Conservation (phyloP, 2,113 vertebrate species). For the Grammomys dolichurus region DNA sequence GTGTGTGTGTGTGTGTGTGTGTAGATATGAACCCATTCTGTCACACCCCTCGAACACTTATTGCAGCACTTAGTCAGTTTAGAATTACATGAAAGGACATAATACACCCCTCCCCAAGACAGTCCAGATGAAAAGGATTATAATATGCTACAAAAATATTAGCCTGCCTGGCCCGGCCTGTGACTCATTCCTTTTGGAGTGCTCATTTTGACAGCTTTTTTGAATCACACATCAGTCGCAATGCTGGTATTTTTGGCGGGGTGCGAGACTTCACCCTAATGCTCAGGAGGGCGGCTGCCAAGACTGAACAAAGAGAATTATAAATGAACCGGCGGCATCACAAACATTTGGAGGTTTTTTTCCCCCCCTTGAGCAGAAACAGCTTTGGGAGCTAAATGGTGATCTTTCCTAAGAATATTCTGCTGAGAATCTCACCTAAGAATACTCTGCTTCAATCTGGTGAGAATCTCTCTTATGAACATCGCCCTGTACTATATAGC, state of each 20-base stretch:
- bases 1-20: background rate
- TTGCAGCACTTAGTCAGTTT: slow-evolving; percentile 64
- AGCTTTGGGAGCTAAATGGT: slow-evolving; percentile 34
- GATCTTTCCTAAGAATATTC: slow-evolving; percentile 35
- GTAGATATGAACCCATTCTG: slow-evolving; percentile 82
- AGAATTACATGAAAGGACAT: slow-evolving; percentile 76
- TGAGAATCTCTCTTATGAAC: background rate
- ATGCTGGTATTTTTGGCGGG: slow-evolving; percentile 72
- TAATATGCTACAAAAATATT: slow-evolving; percentile 75
- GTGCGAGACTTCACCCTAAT: slow-evolving; percentile 68
- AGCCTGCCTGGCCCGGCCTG: slow-evolving; percentile 55
- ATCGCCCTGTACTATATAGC: background rate
- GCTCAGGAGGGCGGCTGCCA: slow-evolving; percentile 54
- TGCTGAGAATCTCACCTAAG: background rate
- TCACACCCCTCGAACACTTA: slow-evolving; percentile 75
- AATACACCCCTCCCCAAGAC: slow-evolving; percentile 72
- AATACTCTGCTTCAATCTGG: slow-evolving; percentile 1
- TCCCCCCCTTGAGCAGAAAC: slow-evolving; percentile 27
- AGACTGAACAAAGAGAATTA: slow-evolving; percentile 74
- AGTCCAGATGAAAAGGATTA: slow-evolving; percentile 80
- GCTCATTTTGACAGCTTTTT: slow-evolving; percentile 80
- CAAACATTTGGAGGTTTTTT: background rate
- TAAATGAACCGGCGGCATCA: slow-evolving; percentile 55
- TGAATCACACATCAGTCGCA: slow-evolving; percentile 76
- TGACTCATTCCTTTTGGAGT: slow-evolving; percentile 76